Base-by-base conservation (phyloP, 2,113 vertebrate species). In the Passer domesticus region DNA sequence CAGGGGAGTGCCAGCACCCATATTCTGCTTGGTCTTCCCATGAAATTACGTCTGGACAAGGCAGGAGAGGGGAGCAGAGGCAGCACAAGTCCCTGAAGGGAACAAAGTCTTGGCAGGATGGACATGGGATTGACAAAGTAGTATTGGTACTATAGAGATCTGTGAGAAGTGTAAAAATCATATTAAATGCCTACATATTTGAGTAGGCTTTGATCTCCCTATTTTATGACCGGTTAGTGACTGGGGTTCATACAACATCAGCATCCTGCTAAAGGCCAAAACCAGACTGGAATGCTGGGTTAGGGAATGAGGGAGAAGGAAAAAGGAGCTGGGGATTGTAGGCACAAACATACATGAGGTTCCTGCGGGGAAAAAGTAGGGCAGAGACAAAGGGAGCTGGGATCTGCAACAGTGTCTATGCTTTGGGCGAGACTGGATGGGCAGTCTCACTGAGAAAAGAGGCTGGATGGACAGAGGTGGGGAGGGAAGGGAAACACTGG, bases 21-120 rank as follows among this genome's bases (percentile, higher is more conserved):
- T 0, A 0, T 50, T 50, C 28, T 83, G 28, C 76, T 76, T 1
- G 2, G 11, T 50, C 30, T 73, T 20, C 13, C 44, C 6, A 1
- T 50, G 41, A 73, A 55, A 77, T 20, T 23, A 20, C 9, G 7
- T 7, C 43, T 31, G 43, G 23, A 12, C 21, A 77, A 50, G 27
- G 63, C 41, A 75, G 60, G 62, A 62, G 27, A 70, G 53, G 31
- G 24, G 23, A 56, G 68, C 0, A 0, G 20, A 55, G 50, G n/a
- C 37, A 58, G 4, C 24, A 15, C 21, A 76, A 12, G 9, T 41
- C 18, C 21, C 15, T 35, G 6, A 8, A 23, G 41, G 21, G 33
- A 19, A 9, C 31, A 69, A 83, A 43, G 18, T 18, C 35, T 66
- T 67, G 58, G 9, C 2, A 3, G 41, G 27, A 27, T 64, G 49